Evolutionary conservation across 2,888 invertebrate genomes (phyloP).

Genomic region (Drosophila paranaensis): DNA sequence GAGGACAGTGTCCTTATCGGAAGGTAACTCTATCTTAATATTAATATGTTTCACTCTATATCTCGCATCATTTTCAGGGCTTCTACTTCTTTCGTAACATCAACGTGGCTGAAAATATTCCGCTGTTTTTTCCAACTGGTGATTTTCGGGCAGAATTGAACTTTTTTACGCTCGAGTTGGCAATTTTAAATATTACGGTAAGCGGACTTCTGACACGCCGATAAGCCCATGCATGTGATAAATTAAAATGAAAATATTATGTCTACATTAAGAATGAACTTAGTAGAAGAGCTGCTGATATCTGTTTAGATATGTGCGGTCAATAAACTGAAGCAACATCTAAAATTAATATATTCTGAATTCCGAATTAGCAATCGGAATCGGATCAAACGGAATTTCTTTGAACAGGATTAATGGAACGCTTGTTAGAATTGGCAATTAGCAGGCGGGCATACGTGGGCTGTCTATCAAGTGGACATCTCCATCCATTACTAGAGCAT

Average conservation of each 20-base stretch:
- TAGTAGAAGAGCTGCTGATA: not conserved
- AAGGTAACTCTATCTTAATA: constrained; percentile 28
- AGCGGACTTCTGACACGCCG: not conserved
- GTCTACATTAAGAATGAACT: not conserved
- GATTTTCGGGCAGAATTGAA: not conserved
- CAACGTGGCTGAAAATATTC: constrained; percentile 1
- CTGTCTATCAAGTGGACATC: constrained; percentile 59
- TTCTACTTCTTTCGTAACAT: constrained; percentile 24
- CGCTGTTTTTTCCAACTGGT: not conserved
- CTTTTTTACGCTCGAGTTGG: not conserved
- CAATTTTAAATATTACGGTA: not conserved
- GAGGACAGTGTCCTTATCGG: constrained; percentile 38
- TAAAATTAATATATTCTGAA: constrained; percentile 28
- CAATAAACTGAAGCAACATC: constrained; percentile 36
- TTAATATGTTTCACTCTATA: too few species aligned
- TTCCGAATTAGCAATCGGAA: constrained; percentile 30
- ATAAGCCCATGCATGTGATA: not conserved
- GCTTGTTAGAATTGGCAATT: constrained; percentile 58
- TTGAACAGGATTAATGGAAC: constrained; percentile 34
- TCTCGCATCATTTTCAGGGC: constrained; percentile 33
- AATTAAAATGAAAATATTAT: not conserved
- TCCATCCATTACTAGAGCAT: constrained; percentile 69
- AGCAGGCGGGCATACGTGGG: constrained; percentile 41
- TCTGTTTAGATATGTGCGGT: constrained; percentile 20
- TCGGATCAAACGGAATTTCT: constrained; percentile 38